Base-by-base conservation (phyloP, 1,140 invertebrate genomes). In the Penaeus indicus region DNA sequence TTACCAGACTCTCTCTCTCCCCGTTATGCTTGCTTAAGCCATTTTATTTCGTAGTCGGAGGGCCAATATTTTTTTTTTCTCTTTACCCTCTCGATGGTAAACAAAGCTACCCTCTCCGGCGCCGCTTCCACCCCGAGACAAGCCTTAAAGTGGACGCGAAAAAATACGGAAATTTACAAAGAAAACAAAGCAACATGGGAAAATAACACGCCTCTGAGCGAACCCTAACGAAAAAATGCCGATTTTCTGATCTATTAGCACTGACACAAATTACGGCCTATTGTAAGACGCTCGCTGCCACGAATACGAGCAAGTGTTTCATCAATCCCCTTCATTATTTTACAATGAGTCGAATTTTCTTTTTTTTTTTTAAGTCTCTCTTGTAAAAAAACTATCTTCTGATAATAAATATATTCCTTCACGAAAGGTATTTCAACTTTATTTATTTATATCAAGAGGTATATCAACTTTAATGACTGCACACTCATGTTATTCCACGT, bases 231-330 rank as follows among this genome's bases (percentile, higher is more conserved):
- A 54, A 84, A 69, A 84, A 47, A 69, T 42, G 42, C 83, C 64
- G 63, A 75, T 84, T 84, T 84, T 75, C 83, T 60, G 83, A 84
- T 84, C 83, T 84, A 84, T 84, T 84, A 84, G 47, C 83, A 84
- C 83, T 84, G 64, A 69, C 83, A 84, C 83, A 84, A 84, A 84
- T 84, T 84, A 84, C 83, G 38, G 10, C 42, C 83, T 69, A 84
- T 84, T 84, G 83, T 84, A 75, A 72, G 63, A 27, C 63, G 38
- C 21, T 47, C 83, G 83, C 83, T 69, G 83, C 67, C 42, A 22
- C 47, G 67, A 84, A 84, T 84, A 84, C 83, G 72, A 75, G 60
- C 64, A 75, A 84, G 22, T 18, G 38, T 54, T 84, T 47, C 67
- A 84, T 84, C 83, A 84, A 54, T 11, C 16, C 54, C 54, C 54